These are phyloP conservation scores for Phaethon lepturus DNA, from an alignment of 2,113 vertebrate genomes.

Conservation along the genomic window DNA sequence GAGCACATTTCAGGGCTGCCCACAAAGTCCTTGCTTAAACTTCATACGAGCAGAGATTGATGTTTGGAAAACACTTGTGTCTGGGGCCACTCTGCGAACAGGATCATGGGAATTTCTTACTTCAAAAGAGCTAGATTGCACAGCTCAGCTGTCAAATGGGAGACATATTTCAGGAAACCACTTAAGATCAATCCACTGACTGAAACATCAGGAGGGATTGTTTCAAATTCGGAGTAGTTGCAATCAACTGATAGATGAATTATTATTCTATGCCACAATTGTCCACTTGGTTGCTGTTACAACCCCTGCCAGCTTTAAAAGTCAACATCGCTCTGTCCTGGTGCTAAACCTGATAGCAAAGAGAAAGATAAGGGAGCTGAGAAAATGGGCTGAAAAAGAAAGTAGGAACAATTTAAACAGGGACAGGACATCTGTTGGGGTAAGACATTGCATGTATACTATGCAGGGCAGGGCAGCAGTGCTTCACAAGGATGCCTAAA, in stretches of 20 bases:
- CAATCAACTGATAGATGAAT: slow-evolving; percentile 33
- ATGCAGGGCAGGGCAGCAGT: not conserved
- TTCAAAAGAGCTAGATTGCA: not conserved
- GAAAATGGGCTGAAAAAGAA: not conserved
- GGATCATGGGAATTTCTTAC: not conserved
- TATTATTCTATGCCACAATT: slow-evolving; percentile 25
- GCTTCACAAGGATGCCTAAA: not conserved
- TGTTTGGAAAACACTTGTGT: not conserved
- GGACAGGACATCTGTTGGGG: not conserved
- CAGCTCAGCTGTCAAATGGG: not conserved
- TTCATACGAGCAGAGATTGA: not conserved
- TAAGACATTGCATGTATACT: not conserved
- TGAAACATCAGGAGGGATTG: not conserved
- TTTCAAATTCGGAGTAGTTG: slow-evolving; percentile 16
- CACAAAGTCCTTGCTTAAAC: not conserved
- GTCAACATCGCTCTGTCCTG: not conserved
- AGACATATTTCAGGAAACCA: not conserved
- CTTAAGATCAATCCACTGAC: not conserved
- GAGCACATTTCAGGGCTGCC: not conserved
- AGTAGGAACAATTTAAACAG: not conserved
- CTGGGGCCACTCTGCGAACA: not conserved
- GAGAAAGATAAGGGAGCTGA: not conserved
- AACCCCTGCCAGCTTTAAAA: not conserved
- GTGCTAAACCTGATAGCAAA: not conserved
- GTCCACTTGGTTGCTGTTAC: slow-evolving; percentile 35